phyloP scores from a whole-genome alignment of 2,113 vertebrate genomes.

The Tamias sibiricus region DNA sequence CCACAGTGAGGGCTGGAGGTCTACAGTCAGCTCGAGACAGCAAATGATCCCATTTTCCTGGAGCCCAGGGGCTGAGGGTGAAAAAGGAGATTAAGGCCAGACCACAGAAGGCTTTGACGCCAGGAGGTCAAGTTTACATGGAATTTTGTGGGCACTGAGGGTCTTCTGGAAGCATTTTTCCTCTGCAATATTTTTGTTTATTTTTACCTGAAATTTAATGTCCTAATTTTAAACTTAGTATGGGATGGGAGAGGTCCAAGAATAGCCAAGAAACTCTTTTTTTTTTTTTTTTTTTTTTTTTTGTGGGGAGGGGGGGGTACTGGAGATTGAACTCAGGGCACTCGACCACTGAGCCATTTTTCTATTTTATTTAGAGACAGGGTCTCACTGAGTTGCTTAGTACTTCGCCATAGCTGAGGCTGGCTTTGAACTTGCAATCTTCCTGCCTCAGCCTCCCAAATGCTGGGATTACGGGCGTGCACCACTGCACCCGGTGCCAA shows the following conservation, averaged over 20 bases:
- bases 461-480: too few relatives aligned
- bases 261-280: neutral
- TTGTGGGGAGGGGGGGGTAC: too few relatives aligned
- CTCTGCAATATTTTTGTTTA: neutral
- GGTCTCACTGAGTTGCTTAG: too few relatives aligned
- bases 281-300: too few relatives aligned
- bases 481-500: too few relatives aligned
- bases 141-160: neutral
- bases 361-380: too few relatives aligned
- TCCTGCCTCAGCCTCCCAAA: too few relatives aligned
- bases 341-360: too few relatives aligned
- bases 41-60: neutral
- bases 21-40: neutral
- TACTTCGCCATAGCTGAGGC: too few relatives aligned
- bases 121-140: neutral
- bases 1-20: neutral
- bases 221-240: neutral
- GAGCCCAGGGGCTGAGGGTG: accelerated
- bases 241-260: neutral
- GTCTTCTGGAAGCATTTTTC: neutral
- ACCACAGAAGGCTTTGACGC: neutral
- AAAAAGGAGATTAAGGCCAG: neutral
- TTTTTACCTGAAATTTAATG: neutral
- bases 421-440: too few relatives aligned
- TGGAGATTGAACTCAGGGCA: too few relatives aligned